Conservation (phyloP, 2,888 invertebrate genomes). For the Nymphalis polychloros region DNA sequence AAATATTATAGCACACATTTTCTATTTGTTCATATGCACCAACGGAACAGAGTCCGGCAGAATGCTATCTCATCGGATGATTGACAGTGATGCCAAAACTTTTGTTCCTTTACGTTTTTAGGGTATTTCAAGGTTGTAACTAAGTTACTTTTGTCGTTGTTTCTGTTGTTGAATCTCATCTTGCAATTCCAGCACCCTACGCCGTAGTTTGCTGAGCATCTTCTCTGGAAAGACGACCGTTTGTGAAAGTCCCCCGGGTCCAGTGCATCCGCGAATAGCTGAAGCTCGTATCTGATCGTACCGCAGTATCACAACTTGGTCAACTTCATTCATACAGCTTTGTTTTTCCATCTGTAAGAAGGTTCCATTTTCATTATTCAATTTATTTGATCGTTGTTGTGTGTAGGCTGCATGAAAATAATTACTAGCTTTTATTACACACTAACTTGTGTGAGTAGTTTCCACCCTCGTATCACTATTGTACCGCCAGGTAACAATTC, state of each 20-base stretch:
- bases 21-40: no score
- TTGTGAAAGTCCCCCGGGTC: constrained; percentile 63
- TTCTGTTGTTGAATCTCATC: constrained; percentile 84
- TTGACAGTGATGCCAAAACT: no score
- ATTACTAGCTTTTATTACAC: no score
- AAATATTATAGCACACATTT: no score
- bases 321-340: constrained; percentile 88
- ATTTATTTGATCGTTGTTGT: background rate
- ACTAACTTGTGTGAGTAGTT: no score
- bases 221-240: constrained; percentile 85
- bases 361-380: background rate
- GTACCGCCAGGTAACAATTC: no score
- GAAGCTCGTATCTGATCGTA: constrained; percentile 85
- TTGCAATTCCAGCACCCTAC: constrained; percentile 84
- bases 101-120: no score
- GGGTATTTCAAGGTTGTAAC: background rate
- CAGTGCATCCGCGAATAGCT: constrained; percentile 68
- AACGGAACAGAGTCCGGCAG: no score
- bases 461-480: no score
- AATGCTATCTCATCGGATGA: no score
- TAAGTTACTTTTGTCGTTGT: constrained; percentile 80
- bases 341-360: constrained; percentile 86
- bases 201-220: constrained; percentile 80
- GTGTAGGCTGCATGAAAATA: no score
- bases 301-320: constrained; percentile 85